These are phyloP conservation scores for Platysternon megacephalum DNA, from an alignment of 2,113 vertebrate genomes.

Conservation along the genomic window DNA sequence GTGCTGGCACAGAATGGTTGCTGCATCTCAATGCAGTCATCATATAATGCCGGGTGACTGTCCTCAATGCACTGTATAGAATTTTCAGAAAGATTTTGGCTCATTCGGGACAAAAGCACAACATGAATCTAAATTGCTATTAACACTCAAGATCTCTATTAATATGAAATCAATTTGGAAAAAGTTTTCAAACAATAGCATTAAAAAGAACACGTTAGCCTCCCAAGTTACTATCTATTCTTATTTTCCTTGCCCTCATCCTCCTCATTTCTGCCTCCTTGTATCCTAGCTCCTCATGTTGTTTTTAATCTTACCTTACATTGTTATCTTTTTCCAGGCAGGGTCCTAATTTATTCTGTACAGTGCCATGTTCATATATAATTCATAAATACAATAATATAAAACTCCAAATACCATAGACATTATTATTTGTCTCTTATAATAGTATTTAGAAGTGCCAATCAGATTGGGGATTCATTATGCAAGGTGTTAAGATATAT, in stretches of 20 bases:
- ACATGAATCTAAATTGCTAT: background rate
- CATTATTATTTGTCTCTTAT: constrained; percentile 33
- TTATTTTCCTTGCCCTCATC: background rate
- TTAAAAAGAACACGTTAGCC: background rate
- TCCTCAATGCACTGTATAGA: background rate
- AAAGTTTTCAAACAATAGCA: background rate
- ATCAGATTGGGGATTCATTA: constrained; percentile 40
- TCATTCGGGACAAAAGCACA: background rate
- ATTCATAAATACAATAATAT: background rate
- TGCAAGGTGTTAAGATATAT: constrained; percentile 40
- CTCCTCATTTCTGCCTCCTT: background rate
- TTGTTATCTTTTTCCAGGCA: background rate
- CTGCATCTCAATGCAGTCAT: background rate
- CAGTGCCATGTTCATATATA: background rate
- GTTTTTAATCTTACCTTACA: background rate
- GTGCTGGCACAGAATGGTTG: background rate
- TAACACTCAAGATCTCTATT: background rate
- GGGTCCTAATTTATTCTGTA: background rate
- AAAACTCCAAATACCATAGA: background rate
- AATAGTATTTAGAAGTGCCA: constrained; percentile 49
- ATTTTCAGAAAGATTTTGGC: background rate
- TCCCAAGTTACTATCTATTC: background rate
- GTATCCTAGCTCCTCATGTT: rapidly evolving
- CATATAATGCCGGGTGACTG: background rate
- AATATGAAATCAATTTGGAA: background rate